Evolutionary conservation across 2,797 vertebrate species (phyloP), one percentile per base, ranked within the genome.

Genomic region (Gallirallus australis): DNA sequence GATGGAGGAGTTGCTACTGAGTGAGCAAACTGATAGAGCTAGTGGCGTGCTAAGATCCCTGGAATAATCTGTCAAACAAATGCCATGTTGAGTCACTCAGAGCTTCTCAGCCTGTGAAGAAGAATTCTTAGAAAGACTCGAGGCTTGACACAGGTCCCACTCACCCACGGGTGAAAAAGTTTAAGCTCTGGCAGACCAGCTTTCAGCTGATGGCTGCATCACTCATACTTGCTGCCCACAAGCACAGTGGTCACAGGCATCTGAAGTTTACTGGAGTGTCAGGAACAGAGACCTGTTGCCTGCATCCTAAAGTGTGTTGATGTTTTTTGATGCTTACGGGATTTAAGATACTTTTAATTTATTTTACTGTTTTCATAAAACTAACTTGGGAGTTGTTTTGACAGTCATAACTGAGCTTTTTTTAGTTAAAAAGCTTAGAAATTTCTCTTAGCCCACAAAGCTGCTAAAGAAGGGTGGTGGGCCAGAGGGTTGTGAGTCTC

Each of bases 41-140:
- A 12, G 61, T 72, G 76, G 57, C 78, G 42, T 92, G 92, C 86
- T 1, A 11, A 86, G 59, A 92, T 72, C 63, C 85, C 47, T 78
- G 57, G 84, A 90, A 91, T 88, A 57, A 87, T 94, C 91, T 69
- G 69, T 93, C 94, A 96, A 69, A 83, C 80, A 90, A 90, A 93
- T 75, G 82, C 76, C 89, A 48, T 69, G 90, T 83, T 94, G 92
- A 96, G 96, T 97, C 85, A 92, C 79, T 92, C 42, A 1, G 84
- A 92, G 89, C 59, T 92, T 73, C 47, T 81, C 72, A 83, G 89
- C 57, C 37, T 71, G 54, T 78, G 69, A 85, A 78, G 68, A 83
- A 69, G 85, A 92, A 82, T 92, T 86, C n/a, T 92, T 91, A 81
- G 94, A 92, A 96, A 93, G 86, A 64, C 27, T n/a, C 85, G 53